Percentiles rank a stretch among this genome's conserved stretches.
These are phyloP conservation scores for Trichopoda pennipes DNA, from an alignment of 2,888 invertebrate species.

Conservation along the genomic window DNA sequence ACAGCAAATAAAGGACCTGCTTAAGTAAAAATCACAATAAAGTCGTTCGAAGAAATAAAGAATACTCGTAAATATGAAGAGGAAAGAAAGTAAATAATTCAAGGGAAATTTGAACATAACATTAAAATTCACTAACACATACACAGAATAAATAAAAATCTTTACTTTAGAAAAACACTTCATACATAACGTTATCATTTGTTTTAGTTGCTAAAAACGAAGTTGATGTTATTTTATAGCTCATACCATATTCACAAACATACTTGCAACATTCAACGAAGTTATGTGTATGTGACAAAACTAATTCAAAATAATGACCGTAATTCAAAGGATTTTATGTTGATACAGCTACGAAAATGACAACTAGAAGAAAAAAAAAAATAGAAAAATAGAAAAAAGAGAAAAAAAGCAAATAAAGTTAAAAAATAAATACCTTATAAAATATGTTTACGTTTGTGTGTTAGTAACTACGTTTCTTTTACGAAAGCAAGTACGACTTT, in stretches of 20 bases:
- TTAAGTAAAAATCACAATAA: slow-evolving; percentile 34
- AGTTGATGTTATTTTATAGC: slow-evolving; percentile 6
- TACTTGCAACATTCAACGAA: slow-evolving; percentile 7
- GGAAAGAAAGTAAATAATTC: not conserved
- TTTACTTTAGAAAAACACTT: slow-evolving; percentile 27
- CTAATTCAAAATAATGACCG: slow-evolving; percentile 68
- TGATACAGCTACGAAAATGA: slow-evolving; percentile 56
- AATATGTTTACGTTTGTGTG: slow-evolving; percentile 57
- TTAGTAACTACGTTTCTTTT: slow-evolving; percentile 1
- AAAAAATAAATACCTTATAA: slow-evolving; percentile 61
- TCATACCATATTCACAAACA: not conserved
- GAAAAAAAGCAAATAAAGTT: slow-evolving; percentile 53
- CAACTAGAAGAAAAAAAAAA: slow-evolving; percentile 43
- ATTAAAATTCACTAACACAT: slow-evolving; percentile 51
- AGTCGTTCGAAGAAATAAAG: slow-evolving; percentile 3
- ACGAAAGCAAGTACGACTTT: slow-evolving; percentile 18
- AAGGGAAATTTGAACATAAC: slow-evolving; percentile 33
- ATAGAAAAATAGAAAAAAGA: not conserved
- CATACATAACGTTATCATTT: slow-evolving; percentile 15
- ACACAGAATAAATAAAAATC: slow-evolving; percentile 43
- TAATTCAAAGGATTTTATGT: slow-evolving; percentile 67
- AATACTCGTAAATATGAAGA: not conserved
- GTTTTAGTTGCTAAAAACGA: slow-evolving; percentile 22
- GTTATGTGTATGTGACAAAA: slow-evolving; percentile 45
- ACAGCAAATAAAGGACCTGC: not conserved